Evolutionary conservation across 2,797 vertebrate genomes (phyloP), one percentile per base, ranked within the genome.

Genomic region (Arremon aurantiirostris): DNA sequence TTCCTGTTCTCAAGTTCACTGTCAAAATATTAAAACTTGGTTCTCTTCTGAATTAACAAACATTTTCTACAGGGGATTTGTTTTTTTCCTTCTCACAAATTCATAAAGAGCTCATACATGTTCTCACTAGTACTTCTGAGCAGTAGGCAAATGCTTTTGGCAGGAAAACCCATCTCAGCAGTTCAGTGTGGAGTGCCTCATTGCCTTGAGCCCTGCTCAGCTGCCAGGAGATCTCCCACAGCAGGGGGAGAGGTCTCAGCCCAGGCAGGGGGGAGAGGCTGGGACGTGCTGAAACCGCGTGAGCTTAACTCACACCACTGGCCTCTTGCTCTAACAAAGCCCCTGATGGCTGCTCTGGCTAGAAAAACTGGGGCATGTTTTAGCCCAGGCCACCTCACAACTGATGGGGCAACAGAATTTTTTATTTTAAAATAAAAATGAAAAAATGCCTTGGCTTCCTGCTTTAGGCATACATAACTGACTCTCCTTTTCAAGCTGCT

Each of bases 261-360:
- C 4, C 16, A 27, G 39, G 34, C 46, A n/a, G n/a, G 3, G 2
- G 16, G 10, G 35, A 88, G 13, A 75, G 46, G 22, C 56, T n/a
- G 24, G 24, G 41, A 49, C 16, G 13, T 1, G 0, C 17, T 10
- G 0, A 71, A 26, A 79, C n/a, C 27, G 5, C 8, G 0, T 5
- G 30, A 82, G 57, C 37, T 81, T 26, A 47, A 26, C 28, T 61
- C 66, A 37, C 18, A 56, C 5, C 66, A 30, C 32, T 15, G 15
- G 11, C 32, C 49, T 56, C 63, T 46, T 66, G 21, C 34, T 49
- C 37, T 56, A 77, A n/a, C 32, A 14, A 60, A 76, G 75, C 11
- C 53, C 57, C n/a, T 1, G 1, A n/a, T 4, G 4, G 18, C 35
- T 76, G 35, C 35, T 69, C 19, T 59, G 35, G 35, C 73, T 78